Evolutionary conservation across 2,797 vertebrate species (phyloP).

Genomic region (Spizella passerina): DNA sequence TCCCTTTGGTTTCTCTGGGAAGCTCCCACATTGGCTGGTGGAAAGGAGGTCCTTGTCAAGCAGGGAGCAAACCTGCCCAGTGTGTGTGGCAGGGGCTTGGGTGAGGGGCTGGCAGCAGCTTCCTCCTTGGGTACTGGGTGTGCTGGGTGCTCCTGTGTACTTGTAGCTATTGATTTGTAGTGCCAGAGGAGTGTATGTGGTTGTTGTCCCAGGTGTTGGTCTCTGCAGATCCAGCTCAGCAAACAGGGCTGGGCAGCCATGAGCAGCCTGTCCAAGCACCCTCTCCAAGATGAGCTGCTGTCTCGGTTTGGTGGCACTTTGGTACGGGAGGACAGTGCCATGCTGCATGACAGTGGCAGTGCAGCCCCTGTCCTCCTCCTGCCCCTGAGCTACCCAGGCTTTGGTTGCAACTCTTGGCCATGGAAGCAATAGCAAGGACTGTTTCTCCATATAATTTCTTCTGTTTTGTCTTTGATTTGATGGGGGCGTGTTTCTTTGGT

Average conservation of each 20-base stretch:
- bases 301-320: background rate
- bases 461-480: background rate
- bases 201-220: background rate
- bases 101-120: background rate
- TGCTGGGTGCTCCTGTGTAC: background rate
- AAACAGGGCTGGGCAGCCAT: background rate
- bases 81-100: background rate
- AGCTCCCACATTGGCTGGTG: background rate
- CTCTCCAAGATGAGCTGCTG: background rate
- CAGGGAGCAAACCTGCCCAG: background rate
- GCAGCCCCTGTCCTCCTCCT: too few species aligned
- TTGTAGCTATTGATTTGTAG: background rate
- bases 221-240: background rate
- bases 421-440: background rate
- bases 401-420: background rate
- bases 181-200: rapidly evolving
- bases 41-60: background rate
- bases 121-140: rapidly evolving
- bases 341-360: rapidly evolving
- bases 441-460: background rate
- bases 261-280: rapidly evolving
- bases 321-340: background rate
- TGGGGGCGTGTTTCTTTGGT: background rate
- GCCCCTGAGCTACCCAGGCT: background rate
- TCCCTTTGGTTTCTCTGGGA: background rate